phyloP scores from a whole-genome alignment of 2,797 vertebrate genomes.

The Rhinoraja longicauda region DNA sequence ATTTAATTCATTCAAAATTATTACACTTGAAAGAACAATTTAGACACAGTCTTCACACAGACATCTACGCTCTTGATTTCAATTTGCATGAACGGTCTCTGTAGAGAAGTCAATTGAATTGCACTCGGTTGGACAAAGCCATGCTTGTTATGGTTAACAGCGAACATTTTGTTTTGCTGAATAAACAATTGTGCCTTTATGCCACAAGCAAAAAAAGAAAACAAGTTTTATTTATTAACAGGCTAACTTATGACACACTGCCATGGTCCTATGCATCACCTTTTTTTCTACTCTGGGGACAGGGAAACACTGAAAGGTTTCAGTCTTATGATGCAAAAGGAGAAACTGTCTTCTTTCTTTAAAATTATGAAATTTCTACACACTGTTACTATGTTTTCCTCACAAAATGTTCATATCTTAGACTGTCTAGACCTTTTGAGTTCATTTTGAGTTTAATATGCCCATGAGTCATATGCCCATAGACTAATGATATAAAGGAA shows the following conservation, averaged over 20 bases:
- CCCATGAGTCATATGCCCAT: background rate
- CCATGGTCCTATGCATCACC: background rate
- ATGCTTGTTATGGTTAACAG: constrained; percentile 51
- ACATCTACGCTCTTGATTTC: constrained; percentile 60
- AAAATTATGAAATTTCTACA: background rate
- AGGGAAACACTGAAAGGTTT: background rate
- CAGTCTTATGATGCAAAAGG: constrained; percentile 8
- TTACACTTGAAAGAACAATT: constrained; percentile 30
- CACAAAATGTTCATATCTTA: background rate
- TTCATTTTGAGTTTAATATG: background rate
- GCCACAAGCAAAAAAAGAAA: constrained; percentile 24
- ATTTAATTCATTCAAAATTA: constrained; percentile 34
- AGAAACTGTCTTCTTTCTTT: background rate
- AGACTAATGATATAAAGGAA: background rate
- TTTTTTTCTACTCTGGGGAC: background rate
- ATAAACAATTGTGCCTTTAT: constrained; percentile 20
- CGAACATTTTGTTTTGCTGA: constrained; percentile 35
- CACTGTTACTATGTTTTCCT: background rate
- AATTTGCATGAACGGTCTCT: constrained; percentile 62
- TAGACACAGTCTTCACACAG: constrained; percentile 27
- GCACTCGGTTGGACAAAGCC: constrained; percentile 55
- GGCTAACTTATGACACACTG: constrained; percentile 28
- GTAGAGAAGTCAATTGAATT: constrained; percentile 53
- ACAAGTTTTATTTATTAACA: constrained; percentile 28
- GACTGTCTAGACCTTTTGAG: background rate